Percentiles rank a stretch among this genome's conserved stretches.
Conservation (phyloP, 2,888 invertebrate species). For the Camponotus fellah region DNA sequence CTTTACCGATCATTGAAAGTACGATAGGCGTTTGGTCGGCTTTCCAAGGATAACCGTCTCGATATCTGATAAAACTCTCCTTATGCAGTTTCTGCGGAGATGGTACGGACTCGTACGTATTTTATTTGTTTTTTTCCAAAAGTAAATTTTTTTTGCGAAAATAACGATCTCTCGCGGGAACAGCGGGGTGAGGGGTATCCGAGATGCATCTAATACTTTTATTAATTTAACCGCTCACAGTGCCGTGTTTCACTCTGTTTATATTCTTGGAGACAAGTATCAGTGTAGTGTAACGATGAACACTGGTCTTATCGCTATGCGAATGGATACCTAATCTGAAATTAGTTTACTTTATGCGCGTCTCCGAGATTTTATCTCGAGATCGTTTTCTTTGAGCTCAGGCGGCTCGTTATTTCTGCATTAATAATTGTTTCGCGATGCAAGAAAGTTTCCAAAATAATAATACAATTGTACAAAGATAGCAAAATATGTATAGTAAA, state of each 20-base stretch:
- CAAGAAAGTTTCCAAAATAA: neutral
- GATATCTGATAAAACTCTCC: neutral
- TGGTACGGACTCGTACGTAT: too few species aligned
- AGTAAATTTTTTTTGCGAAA: neutral
- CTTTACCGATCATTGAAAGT: neutral
- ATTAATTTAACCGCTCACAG: neutral
- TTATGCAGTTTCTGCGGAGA: neutral
- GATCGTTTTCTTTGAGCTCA: neutral
- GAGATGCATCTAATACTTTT: slow-evolving; percentile 28
- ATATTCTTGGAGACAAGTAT: slow-evolving; percentile 33
- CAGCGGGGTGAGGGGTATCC: slow-evolving; percentile 1
- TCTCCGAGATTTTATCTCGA: slow-evolving; percentile 13
- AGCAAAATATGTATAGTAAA: neutral
- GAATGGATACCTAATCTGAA: slow-evolving; percentile 42
- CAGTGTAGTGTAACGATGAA: slow-evolving; percentile 13
- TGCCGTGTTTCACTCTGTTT: neutral
- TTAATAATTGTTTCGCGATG: slow-evolving; percentile 9
- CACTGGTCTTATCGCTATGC: slow-evolving; percentile 31
- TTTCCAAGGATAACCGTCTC: neutral
- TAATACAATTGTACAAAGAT: neutral
- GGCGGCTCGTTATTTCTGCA: neutral
- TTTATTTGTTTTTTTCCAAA: neutral
- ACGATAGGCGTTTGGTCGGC: neutral
- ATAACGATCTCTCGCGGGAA: neutral
- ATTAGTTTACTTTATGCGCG: slow-evolving; percentile 27